Evolutionary conservation across 1,140 invertebrate genomes (phyloP), one percentile per base, ranked within the genome.

Genomic region (Panulirus ornatus): DNA sequence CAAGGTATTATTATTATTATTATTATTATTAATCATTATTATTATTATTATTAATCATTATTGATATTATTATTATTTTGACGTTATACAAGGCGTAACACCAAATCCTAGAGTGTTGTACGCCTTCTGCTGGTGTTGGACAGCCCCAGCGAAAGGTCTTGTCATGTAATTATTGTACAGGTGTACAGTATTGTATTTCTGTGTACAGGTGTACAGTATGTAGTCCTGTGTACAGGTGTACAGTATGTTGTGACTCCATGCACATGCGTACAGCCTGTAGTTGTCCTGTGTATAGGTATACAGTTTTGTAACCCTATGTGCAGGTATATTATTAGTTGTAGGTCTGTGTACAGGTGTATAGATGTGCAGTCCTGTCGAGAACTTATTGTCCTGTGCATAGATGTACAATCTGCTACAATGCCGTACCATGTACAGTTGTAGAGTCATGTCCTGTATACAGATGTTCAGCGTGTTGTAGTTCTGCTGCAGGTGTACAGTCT

Each of bases 1-100:
- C 78, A 81, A 79, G 78, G 78, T 81, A 58, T 36, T 81, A 81
- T 19, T 27, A 66, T n/a, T 73, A n/a, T n/a, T n/a, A n/a, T n/a
- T n/a, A n/a, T n/a, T n/a, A n/a, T n/a, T n/a, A n/a, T n/a, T n/a
- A n/a, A n/a, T n/a, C n/a, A n/a, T n/a, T n/a, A n/a, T n/a, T n/a
- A n/a, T n/a, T n/a, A n/a, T n/a, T n/a, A n/a, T n/a, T n/a, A n/a
- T n/a, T n/a, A n/a, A n/a, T n/a, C n/a, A n/a, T n/a, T n/a, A n/a
- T n/a, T n/a, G n/a, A 38, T 38, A 38, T 73, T 14, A 73, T 81
- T 81, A 47, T 81, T 81, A 81, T 36, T 58, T 38, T 54, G 44
- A 81, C 6, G 34, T 54, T 1, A 19, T 14, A 27, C 19, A 27
- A 30, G 78, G 58, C 78, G 34, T 36, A 34, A 81, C 51, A 81